Evolutionary conservation across 2,888 invertebrate species (phyloP).

Genomic region (Tanypteryx hageni): DNA sequence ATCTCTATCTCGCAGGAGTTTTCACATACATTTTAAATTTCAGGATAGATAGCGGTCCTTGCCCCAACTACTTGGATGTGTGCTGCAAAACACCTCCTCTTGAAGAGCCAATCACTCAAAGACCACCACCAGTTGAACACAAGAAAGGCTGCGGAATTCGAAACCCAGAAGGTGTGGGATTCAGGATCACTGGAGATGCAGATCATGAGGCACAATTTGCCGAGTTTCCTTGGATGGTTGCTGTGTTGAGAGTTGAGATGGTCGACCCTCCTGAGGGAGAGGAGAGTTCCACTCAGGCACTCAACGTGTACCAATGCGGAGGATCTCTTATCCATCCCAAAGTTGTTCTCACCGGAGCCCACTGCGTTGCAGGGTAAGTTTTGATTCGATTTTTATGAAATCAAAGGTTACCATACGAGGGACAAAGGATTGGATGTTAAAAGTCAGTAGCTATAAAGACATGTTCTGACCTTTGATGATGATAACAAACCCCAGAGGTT

Average conservation of each 20-base stretch:
- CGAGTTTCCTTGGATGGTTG: conserved; percentile 92
- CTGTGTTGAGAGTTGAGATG: conserved; percentile 79
- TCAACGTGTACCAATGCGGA: conserved; percentile 78
- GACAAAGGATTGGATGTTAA: not conserved
- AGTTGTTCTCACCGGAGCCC: conserved; percentile 67
- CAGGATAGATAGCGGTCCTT: conserved; percentile 73
- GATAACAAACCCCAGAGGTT: not conserved
- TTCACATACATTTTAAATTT: too few relatives aligned
- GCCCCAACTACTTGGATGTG: conserved; percentile 84
- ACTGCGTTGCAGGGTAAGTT: conserved; percentile 65
- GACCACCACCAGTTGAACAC: conserved; percentile 16
- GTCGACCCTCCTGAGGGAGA: conserved; percentile 71
- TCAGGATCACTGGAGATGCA: conserved; percentile 82
- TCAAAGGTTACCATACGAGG: not conserved
- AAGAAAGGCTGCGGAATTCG: conserved; percentile 82
- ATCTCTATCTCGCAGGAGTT: too few relatives aligned
- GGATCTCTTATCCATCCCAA: conserved; percentile 66
- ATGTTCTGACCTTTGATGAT: not conserved
- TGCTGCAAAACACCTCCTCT: conserved; percentile 80
- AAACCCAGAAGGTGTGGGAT: conserved; percentile 85
- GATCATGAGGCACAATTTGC: conserved; percentile 85
- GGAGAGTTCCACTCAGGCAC: conserved; percentile 67
- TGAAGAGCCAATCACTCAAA: not conserved
- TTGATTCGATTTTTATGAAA: not conserved
- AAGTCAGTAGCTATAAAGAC: not conserved